Evolutionary conservation across 2,888 invertebrate genomes (phyloP).

Genomic region (Acronicta aceris): DNA sequence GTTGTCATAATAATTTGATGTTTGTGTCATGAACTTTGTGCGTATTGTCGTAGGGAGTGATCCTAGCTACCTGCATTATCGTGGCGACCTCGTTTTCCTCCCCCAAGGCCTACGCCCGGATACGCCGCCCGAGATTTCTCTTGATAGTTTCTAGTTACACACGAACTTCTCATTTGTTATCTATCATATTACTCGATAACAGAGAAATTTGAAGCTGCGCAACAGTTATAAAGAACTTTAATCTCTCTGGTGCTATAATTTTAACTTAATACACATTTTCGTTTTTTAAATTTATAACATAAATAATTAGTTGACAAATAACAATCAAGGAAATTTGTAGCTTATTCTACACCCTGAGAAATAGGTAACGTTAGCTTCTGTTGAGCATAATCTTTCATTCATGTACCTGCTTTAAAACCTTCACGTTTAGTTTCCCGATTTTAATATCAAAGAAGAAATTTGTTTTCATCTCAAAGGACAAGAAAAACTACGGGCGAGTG

Average conservation of each 20-base stretch:
- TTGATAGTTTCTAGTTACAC: slow-evolving; percentile 77
- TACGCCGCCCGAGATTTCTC: slow-evolving; percentile 79
- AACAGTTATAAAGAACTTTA: slow-evolving; percentile 55
- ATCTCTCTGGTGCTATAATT: slow-evolving; percentile 54
- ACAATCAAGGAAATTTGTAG: no score
- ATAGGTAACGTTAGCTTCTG: no score
- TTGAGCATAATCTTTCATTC: not conserved
- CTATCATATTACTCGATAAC: slow-evolving; percentile 54
- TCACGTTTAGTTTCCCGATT: slow-evolving; percentile 43
- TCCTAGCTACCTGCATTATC: slow-evolving; percentile 72
- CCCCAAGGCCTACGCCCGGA: slow-evolving; percentile 80
- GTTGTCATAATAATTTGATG: slow-evolving; percentile 39
- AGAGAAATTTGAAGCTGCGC: slow-evolving; percentile 69
- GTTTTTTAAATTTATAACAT: slow-evolving; percentile 11
- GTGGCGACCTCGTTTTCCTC: slow-evolving; percentile 75
- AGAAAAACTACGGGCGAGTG: slow-evolving; percentile 73
- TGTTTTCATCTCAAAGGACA: slow-evolving; percentile 77
- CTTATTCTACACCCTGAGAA: no score
- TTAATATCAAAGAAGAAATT: slow-evolving; percentile 66
- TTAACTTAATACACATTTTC: no score
- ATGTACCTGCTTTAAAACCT: slow-evolving; percentile 3
- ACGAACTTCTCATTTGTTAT: slow-evolving; percentile 71
- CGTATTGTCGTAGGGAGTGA: slow-evolving; percentile 55
- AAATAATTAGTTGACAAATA: no score
- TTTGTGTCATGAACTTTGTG: slow-evolving; percentile 25